Conservation (phyloP, 2,888 invertebrate species). For the Kuschelorhynchus macadamiae region DNA sequence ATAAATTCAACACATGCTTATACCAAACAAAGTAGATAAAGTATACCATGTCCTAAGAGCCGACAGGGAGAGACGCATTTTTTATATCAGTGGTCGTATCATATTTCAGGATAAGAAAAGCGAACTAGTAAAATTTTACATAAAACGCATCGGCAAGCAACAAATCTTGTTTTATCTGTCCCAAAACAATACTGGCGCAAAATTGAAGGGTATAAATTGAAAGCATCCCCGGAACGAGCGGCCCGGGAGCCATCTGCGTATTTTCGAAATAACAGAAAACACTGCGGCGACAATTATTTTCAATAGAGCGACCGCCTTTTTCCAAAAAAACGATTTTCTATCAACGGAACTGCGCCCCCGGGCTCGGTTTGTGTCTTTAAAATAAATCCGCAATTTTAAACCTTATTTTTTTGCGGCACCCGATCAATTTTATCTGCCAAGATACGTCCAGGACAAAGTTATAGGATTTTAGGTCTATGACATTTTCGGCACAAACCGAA, state of each 20-base stretch:
- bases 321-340: conserved; percentile 50
- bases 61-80: no score
- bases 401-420: conserved; percentile 6
- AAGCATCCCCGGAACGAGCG: conserved; percentile 67
- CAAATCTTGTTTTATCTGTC: conserved; percentile 65
- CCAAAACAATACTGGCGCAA: conserved; percentile 64
- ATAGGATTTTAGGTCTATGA: conserved; percentile 12
- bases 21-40: no score
- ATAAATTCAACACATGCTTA: no score
- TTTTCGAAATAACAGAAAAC: conserved; percentile 57
- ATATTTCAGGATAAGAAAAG: conserved; percentile 31
- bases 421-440: neutral
- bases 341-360: conserved; percentile 35
- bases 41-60: no score
- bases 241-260: conserved; percentile 64
- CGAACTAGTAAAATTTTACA: conserved; percentile 33
- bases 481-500: no score
- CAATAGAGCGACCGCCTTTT: conserved; percentile 64
- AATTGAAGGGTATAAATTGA: conserved; percentile 65
- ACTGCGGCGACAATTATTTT: conserved; percentile 68
- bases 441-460: neutral
- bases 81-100: conserved; percentile 16
- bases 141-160: conserved; percentile 36
- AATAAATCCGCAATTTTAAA: conserved; percentile 36
- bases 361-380: conserved; percentile 40